Base-by-base conservation (phyloP, 2,888 invertebrate species). In the Tyria jacobaeae region DNA sequence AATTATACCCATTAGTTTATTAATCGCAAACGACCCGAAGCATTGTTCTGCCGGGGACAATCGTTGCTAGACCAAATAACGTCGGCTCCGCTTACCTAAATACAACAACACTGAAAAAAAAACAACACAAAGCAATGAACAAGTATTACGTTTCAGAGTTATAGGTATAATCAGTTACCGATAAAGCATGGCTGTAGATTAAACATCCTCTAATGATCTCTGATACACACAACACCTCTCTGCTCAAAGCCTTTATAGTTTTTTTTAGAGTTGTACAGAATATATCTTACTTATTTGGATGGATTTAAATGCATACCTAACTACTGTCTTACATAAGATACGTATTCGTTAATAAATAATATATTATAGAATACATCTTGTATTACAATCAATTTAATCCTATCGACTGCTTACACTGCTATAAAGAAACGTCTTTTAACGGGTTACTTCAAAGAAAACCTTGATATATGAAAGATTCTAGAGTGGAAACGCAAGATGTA, bases 61-160 rank as follows among this genome's bases (percentile, higher is more conserved):
- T 90, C 88, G 89, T 80, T 74, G 87, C 89, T 92, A 93, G 92
- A 93, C 92, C 89, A 93, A 92, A 92, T 93, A 93, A 87, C 81
- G 73, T 62, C 82, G 82, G 80, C 81, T 89, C 89, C 76, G 73
- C 81, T 90, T 90, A 89, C 89, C 75, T 80, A 80, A 86, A 85
- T 82, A 80, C 76, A 79, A 70, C 82, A 81, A 83, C 78, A 73
- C 78, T 80, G 82, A 82, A 82, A 89, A 87, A 89, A 87, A 79
- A n/a, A n/a, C n/a, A n/a, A 82, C 80, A 80, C n/a, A 80, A 39
- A 75, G 76, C 78, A 77, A 73, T 71, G 68, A 71, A 70, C 54
- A 75, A 41, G 83, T 83, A 80, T 88, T 84, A 71, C 66, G 73
- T 89, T 89, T 79, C 89, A 82, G 66, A 49, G 25, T 31, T 78